Base-by-base conservation (phyloP, 1,140 invertebrate species). In the Piezodorus guildinii region DNA sequence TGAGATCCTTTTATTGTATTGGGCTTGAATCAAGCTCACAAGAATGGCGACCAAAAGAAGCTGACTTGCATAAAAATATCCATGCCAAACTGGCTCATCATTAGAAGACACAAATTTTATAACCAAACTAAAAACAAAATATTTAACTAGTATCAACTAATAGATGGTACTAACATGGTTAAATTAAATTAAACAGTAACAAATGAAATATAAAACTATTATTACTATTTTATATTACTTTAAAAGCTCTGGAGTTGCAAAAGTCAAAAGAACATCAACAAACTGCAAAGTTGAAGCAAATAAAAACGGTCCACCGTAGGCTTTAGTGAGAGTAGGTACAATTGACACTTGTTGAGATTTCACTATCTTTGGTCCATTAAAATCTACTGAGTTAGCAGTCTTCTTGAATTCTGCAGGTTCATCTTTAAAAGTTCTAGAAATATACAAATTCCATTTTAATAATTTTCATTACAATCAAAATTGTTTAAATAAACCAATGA, bases 1-100 rank as follows among this genome's bases (percentile, higher is more conserved):
- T 70, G 90, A 91, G 88, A 95, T 94, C 39, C 86, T 79, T 70
- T 91, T 85, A 74, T 93, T 94, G 75, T 96, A 96, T 68, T 94
- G 91, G 0, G 88, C 83, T 16, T 96, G 74, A 9, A 97, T 76
- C 54, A 98, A 72, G 0, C 94, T 96, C 77, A 97, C 92, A 16
- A 90, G 71, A 0, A 86, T 79, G 1, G 94, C 88, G 17, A 86
- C 84, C 1, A 87, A 64, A 65, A 98, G 84, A 66, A 99, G 73
- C 2, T 83, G 67, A 5, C 81, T 73, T 0, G 91, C 85, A 75
- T 91, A 96, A 6, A 94, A 73, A 68, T 87, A 88, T 25, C 94
- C 94, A 73, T 88, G 88, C 92, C 93, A 96, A 68, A 82, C 69
- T 2, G 82, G 75, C 67, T 90, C 83, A 19, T 77, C 71, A n/a